A percentile compares a stretch with the other conserved stretches of the same genome.
Conservation (phyloP, 1,140 invertebrate genomes). For the Orussus abietinus region DNA sequence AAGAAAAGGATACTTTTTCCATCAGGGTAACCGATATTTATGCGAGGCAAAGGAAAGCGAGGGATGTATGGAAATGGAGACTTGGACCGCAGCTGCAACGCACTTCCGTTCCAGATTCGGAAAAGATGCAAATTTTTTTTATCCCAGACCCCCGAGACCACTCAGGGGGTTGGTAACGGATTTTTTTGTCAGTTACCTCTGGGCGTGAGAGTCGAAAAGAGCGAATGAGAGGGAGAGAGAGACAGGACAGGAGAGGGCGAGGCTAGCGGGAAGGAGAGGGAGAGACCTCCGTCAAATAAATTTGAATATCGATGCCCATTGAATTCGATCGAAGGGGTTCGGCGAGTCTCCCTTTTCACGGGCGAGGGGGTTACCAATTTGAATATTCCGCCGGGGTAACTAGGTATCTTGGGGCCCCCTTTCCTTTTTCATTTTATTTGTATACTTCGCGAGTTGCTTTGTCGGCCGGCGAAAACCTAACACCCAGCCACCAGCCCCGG, state of each 20-base stretch:
- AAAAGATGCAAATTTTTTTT: constrained; percentile 49
- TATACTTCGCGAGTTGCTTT: constrained; percentile 48
- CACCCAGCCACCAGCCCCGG: constrained; percentile 44
- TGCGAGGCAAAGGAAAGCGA: too few relatives aligned
- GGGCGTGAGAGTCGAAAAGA: constrained; percentile 9
- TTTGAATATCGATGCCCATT: constrained; percentile 56
- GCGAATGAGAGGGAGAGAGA: constrained; percentile 20
- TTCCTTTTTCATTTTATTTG: constrained; percentile 46
- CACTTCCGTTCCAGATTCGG: constrained; percentile 47
- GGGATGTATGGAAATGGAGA: too few relatives aligned
- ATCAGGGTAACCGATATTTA: too few relatives aligned
- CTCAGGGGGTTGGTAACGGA: constrained; percentile 36
- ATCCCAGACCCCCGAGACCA: constrained; percentile 13
- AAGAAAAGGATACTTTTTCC: too few relatives aligned
- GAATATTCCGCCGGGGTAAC: constrained; percentile 53
- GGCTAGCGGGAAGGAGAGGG: constrained; percentile 6
- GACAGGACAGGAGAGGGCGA: constrained; percentile 5
- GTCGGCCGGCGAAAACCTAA: constrained; percentile 45
- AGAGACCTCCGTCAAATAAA: constrained; percentile 48
- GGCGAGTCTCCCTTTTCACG: constrained; percentile 45
- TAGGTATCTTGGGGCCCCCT: constrained; percentile 39
- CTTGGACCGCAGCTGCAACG: constrained; percentile 42
- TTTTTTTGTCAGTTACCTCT: constrained; percentile 40
- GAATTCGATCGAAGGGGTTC: constrained; percentile 53
- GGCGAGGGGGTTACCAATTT: constrained; percentile 50